Conservation (phyloP, 2,797 vertebrate species). For the Bryconaethiops microstoma region DNA sequence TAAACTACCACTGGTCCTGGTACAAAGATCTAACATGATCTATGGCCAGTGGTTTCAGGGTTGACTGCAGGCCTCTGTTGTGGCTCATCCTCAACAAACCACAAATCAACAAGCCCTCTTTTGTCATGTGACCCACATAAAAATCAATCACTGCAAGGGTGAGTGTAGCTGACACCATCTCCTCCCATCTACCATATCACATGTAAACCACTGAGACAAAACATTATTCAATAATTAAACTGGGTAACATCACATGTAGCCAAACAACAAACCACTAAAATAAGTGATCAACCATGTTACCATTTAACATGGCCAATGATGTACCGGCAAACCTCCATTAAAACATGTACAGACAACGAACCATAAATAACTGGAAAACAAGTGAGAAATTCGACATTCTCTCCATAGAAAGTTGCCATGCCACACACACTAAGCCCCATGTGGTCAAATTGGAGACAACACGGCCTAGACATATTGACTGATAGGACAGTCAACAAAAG, state of each 20-base stretch:
- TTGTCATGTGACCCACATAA: conserved; percentile 23
- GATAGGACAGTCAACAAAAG: background rate
- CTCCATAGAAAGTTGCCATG: too few species aligned
- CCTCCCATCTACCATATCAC: background rate
- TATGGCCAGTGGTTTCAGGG: conserved; percentile 31
- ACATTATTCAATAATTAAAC: background rate
- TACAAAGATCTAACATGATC: conserved; percentile 35
- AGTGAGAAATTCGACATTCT: too few species aligned
- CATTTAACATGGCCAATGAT: too few species aligned
- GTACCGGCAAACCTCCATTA: too few species aligned
- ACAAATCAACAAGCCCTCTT: conserved; percentile 35
- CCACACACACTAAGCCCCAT: background rate
- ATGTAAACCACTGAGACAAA: background rate
- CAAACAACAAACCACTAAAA: too few species aligned
- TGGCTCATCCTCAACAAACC: conserved; percentile 1
- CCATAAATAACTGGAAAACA: too few species aligned
- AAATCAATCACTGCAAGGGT: conserved; percentile 43
- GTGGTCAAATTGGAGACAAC: too few species aligned
- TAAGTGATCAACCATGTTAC: too few species aligned
- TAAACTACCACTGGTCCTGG: background rate
- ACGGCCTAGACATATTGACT: background rate
- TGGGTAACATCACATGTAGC: too few species aligned
- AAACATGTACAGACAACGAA: too few species aligned
- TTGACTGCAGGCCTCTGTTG: background rate
- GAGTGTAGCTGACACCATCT: background rate